phyloP scores from a whole-genome alignment of 2,888 invertebrate species.

The Epinotia bilunana region DNA sequence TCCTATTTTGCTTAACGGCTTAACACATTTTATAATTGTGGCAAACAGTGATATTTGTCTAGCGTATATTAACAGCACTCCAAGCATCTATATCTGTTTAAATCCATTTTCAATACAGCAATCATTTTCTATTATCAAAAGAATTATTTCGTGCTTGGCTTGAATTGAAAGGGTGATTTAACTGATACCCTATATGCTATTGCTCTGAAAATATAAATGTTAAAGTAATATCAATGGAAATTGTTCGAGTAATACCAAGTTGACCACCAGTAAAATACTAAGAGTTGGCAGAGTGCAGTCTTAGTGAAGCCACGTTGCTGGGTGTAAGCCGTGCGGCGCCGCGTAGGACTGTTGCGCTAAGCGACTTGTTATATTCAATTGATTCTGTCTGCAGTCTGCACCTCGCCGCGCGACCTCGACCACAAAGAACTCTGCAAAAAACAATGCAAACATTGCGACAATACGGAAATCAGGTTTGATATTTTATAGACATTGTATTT shows the following conservation, averaged over 20 bases:
- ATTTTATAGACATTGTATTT: constrained; percentile 43
- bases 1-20: constrained; percentile 38
- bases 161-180: constrained; percentile 3
- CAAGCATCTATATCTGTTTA: constrained; percentile 15
- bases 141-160: constrained; percentile 25
- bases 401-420: constrained; percentile 50
- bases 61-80: constrained; percentile 3
- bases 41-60: constrained; percentile 11
- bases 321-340: constrained; percentile 29
- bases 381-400: constrained; percentile 56
- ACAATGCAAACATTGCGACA: constrained; percentile 63
- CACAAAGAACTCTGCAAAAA: constrained; percentile 51
- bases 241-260: neutral
- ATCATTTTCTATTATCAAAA: neutral
- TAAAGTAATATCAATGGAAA: constrained; percentile 3
- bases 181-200: constrained; percentile 24
- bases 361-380: constrained; percentile 53
- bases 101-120: neutral
- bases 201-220: constrained; percentile 18
- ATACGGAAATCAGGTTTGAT: constrained; percentile 60
- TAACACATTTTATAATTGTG: constrained; percentile 34
- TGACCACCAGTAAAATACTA: constrained; percentile 2
- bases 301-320: constrained; percentile 21
- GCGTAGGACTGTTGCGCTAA: constrained; percentile 42
- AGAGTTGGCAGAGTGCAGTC: constrained; percentile 26